A percentile compares a stretch with the other conserved stretches of the same genome.
These are phyloP conservation scores for Cheirogaleus medius DNA, from an alignment of 2,113 vertebrate species.

Conservation along the genomic window DNA sequence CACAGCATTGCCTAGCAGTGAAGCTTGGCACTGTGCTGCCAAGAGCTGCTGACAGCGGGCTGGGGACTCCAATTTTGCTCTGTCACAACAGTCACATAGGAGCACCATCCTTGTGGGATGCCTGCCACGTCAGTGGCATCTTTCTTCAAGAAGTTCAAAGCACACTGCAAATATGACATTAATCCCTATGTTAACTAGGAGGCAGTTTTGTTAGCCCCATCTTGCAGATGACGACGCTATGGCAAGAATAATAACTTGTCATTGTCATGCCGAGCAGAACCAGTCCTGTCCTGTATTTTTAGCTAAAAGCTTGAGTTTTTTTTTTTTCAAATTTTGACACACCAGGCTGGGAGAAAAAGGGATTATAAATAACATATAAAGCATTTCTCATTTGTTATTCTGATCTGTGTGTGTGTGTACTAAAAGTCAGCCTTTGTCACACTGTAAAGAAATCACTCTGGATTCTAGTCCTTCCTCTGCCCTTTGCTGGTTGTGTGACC, in stretches of 20 bases:
- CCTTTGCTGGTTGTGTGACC: background rate
- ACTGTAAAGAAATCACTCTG: background rate
- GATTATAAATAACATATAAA: background rate
- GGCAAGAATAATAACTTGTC: background rate
- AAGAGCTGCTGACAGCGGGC: background rate
- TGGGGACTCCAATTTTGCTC: background rate
- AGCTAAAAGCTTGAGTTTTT: background rate
- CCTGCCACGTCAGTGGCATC: background rate
- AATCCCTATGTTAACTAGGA: background rate
- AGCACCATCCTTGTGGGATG: background rate
- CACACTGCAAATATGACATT: background rate
- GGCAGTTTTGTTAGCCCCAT: background rate
- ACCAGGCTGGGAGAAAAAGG: background rate
- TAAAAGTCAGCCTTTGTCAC: background rate
- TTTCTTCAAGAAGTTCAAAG: conserved; percentile 35
- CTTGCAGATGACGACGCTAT: background rate
- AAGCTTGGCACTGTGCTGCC: background rate
- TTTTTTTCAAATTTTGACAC: background rate
- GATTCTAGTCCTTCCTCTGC: background rate
- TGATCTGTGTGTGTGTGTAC: background rate
- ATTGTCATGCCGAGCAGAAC: background rate
- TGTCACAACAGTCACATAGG: background rate
- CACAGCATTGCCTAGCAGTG: background rate
- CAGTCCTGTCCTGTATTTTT: background rate
- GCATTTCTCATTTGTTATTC: background rate